Evolutionary conservation across 2,888 invertebrate species (phyloP).

Genomic region (Harpagoxenus sublaevis): DNA sequence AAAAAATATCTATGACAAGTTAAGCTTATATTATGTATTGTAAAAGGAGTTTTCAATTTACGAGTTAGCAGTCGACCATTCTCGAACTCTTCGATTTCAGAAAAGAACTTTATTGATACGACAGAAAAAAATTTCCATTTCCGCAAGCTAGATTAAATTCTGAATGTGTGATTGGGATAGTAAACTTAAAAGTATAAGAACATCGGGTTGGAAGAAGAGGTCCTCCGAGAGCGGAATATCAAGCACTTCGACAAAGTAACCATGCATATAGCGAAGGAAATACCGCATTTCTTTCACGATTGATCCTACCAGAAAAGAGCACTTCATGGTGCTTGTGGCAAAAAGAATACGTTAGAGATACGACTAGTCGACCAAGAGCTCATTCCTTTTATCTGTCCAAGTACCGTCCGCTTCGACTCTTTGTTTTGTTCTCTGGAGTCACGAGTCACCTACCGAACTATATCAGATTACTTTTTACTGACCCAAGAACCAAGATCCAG

Average conservation of each 20-base stretch:
- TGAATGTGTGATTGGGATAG: conserved; percentile 20
- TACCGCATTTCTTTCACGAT: conserved; percentile 18
- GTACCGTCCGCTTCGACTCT: conserved; percentile 20
- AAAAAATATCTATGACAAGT: neutral
- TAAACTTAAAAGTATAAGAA: conserved; percentile 2
- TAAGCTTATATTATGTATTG: neutral
- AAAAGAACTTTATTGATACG: neutral
- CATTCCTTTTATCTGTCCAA: conserved; percentile 55
- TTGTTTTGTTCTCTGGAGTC: neutral
- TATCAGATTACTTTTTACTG: conserved; percentile 16
- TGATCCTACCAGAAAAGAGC: conserved; percentile 22
- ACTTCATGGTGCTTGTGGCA: neutral
- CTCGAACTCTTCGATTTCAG: neutral
- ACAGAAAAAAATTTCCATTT: conserved; percentile 7
- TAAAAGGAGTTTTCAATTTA: neutral
- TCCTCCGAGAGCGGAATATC: conserved; percentile 29
- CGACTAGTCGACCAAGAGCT: conserved; percentile 37
- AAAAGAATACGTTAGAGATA: conserved; percentile 27
- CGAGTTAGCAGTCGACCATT: neutral
- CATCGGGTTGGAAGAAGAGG: neutral
- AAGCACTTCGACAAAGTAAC: conserved; percentile 30
- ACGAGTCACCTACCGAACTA: neutral
- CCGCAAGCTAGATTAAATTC: conserved; percentile 15
- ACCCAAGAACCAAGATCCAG: neutral
- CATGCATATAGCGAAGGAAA: conserved; percentile 20